Evolutionary conservation across 1,140 invertebrate genomes (phyloP).

Genomic region (Polypedilum pembai): DNA sequence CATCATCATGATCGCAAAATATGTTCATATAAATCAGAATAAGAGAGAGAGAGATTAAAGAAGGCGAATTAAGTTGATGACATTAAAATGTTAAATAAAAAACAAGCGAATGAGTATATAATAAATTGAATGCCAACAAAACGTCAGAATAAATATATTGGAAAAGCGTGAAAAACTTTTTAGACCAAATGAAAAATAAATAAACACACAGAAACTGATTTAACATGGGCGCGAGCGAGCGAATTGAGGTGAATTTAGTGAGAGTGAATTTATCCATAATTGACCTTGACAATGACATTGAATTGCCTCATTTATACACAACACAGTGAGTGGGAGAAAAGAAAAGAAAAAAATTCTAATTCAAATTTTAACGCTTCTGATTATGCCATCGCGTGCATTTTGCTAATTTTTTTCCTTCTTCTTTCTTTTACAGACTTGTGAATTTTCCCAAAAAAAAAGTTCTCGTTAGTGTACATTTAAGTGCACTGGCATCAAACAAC

Average conservation of each 20-base stretch:
- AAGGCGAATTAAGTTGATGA: not conserved
- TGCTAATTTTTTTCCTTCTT: too few relatives aligned
- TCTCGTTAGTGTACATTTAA: too few relatives aligned
- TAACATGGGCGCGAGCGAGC: too few relatives aligned
- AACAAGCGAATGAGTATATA: too few relatives aligned
- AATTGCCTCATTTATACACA: not conserved
- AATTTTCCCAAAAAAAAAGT: too few relatives aligned
- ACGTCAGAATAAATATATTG: too few relatives aligned
- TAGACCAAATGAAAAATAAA: not conserved
- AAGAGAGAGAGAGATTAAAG: not conserved
- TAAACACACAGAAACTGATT: too few relatives aligned
- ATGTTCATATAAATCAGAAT: not conserved
- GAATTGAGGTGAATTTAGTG: too few relatives aligned
- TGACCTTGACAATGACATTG: constrained; percentile 23
- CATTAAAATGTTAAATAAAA: not conserved
- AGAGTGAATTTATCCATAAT: not conserved
- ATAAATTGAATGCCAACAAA: too few relatives aligned
- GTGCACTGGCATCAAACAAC: not conserved
- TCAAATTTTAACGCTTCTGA: not conserved
- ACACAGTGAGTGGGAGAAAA: not conserved
- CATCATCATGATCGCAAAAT: not conserved
- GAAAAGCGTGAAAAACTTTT: not conserved
- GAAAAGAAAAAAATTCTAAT: not conserved
- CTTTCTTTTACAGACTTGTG: too few relatives aligned
- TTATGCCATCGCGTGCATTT: not conserved